phyloP scores from a whole-genome alignment of 2,113 vertebrate species.

The Pampusana beccarii region DNA sequence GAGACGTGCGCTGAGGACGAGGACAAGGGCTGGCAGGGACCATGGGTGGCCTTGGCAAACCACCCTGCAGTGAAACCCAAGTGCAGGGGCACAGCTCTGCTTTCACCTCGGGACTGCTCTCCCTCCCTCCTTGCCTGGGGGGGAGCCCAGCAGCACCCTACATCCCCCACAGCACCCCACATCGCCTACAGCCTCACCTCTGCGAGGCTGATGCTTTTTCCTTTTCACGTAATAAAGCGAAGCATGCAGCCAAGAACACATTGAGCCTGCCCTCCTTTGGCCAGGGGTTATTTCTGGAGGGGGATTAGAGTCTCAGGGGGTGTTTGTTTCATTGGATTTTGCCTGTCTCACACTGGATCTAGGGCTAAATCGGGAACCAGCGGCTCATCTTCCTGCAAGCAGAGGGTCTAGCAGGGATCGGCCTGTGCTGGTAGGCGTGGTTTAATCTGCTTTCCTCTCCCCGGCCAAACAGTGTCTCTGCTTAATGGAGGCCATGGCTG shows the following conservation, averaged over 20 bases:
- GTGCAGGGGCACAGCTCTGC: background rate
- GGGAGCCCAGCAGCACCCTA: background rate
- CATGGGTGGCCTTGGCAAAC: background rate
- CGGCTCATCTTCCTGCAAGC: background rate
- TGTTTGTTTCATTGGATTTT: background rate
- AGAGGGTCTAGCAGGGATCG: background rate
- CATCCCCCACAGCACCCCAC: background rate
- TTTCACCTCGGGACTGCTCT: background rate
- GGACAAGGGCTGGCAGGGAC: background rate
- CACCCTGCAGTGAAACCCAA: background rate
- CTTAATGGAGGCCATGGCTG: background rate
- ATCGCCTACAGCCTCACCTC: background rate
- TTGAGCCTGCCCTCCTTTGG: background rate
- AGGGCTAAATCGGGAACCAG: background rate
- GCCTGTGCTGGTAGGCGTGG: background rate
- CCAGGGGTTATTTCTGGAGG: background rate
- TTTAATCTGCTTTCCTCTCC: background rate
- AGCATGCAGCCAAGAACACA: background rate
- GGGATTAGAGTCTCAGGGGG: background rate
- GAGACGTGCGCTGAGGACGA: background rate
- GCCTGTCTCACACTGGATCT: background rate
- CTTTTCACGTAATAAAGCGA: background rate
- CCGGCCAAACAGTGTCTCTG: background rate
- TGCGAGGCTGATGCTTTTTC: rapidly evolving
- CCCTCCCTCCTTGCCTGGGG: background rate